These are phyloP conservation scores for Heliocidaris erythrogramma DNA, from an alignment of 35 echinoderm and acorn worm genomes.

Conservation along the genomic window DNA sequence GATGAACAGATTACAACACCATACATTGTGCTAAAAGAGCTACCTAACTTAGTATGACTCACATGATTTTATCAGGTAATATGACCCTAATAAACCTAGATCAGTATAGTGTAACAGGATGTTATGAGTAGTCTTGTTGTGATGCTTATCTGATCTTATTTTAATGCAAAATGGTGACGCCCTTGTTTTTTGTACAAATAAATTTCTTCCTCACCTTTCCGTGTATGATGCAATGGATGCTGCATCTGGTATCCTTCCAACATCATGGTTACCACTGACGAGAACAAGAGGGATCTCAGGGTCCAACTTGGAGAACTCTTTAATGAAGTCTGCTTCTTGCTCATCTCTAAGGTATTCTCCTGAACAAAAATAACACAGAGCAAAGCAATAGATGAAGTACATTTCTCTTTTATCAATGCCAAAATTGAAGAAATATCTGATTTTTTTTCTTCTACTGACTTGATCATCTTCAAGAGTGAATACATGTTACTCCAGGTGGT, in stretches of 20 bases:
- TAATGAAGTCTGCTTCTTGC: conserved; percentile 73
- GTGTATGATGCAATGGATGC: conserved; percentile 41
- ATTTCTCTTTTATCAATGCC: too few species aligned
- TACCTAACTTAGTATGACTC: neutral
- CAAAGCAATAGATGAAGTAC: too few species aligned
- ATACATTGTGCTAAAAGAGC: neutral
- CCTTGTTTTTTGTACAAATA: too few species aligned
- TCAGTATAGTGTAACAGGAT: neutral
- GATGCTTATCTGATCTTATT: too few species aligned
- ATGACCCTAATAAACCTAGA: neutral
- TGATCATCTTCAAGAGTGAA: too few species aligned
- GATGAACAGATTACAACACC: too few species aligned
- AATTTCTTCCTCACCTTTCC: neutral
- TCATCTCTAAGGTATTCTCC: conserved; percentile 46
- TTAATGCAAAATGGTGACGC: too few species aligned
- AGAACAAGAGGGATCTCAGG: conserved; percentile 82
- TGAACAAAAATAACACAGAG: neutral
- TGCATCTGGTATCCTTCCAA: conserved; percentile 64
- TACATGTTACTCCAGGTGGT: too few species aligned
- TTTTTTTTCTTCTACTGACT: too few species aligned
- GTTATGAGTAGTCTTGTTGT: neutral
- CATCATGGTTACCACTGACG: conserved; percentile 92
- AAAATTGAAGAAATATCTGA: too few species aligned
- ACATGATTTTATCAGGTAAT: neutral
- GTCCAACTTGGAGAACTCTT: conserved; percentile 75